Evolutionary conservation across 2,113 vertebrate genomes (phyloP).

Genomic region (Miniopterus natalensis): DNA sequence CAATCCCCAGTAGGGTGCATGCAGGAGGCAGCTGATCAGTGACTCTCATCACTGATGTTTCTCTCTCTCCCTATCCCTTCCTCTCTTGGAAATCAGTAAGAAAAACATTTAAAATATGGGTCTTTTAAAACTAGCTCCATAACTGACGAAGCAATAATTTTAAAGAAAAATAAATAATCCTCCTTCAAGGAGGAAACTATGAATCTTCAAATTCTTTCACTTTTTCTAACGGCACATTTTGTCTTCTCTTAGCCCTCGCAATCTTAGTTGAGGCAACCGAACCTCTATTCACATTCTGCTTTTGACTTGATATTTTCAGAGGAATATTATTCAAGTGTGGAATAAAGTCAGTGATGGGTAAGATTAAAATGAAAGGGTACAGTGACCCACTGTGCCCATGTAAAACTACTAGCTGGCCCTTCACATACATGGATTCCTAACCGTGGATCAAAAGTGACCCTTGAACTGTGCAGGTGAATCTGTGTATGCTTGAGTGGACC

Average conservation of each 20-base stretch:
- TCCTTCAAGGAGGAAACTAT: background rate
- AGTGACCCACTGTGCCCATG: no score
- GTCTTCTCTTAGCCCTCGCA: background rate
- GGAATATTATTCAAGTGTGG: background rate
- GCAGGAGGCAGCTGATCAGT: no score
- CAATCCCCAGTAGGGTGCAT: no score
- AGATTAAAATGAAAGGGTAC: conserved; percentile 9
- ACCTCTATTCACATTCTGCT: background rate
- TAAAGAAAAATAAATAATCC: background rate
- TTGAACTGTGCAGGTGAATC: background rate
- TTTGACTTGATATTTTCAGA: conserved; percentile 29
- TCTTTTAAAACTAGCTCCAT: conserved; percentile 20
- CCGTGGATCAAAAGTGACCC: background rate
- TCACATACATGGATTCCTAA: background rate
- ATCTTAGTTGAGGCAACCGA: conserved; percentile 10
- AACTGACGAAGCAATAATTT: background rate
- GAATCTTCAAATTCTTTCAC: background rate
- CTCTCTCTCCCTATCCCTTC: no score
- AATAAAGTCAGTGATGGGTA: background rate
- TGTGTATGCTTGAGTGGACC: background rate
- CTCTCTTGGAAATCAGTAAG: no score
- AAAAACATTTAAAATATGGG: background rate
- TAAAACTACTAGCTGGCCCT: background rate
- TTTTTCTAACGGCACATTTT: background rate
- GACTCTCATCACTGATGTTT: no score